These are phyloP conservation scores for Bathynomus jamesi DNA, from an alignment of 1,140 invertebrate species.

Conservation along the genomic window DNA sequence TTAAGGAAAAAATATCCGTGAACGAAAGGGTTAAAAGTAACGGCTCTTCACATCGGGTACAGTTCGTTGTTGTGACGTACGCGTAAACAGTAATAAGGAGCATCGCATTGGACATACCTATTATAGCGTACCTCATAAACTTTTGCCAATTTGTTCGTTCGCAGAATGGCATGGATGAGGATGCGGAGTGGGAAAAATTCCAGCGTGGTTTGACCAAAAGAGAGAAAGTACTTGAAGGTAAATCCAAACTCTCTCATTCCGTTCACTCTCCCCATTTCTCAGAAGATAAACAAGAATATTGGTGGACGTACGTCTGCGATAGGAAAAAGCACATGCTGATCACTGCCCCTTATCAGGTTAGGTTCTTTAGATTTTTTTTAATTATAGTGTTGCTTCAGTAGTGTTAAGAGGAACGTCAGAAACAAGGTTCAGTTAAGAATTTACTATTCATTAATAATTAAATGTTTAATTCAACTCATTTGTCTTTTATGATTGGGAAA, in stretches of 20 bases:
- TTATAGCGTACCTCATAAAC: too few relatives aligned
- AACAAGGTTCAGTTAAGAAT: background rate
- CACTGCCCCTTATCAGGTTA: constrained; percentile 82
- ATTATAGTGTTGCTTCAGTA: background rate
- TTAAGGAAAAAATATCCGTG: too few relatives aligned
- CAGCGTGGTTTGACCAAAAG: constrained; percentile 52
- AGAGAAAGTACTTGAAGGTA: constrained; percentile 81
- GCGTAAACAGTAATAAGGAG: too few relatives aligned
- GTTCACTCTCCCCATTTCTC: constrained; percentile 96
- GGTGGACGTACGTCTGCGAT: constrained; percentile 98
- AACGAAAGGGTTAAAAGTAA: too few relatives aligned
- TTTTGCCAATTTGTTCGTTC: background rate
- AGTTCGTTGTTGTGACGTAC: too few relatives aligned
- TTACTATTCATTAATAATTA: background rate
- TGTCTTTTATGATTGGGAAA: too few relatives aligned
- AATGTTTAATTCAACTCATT: too few relatives aligned
- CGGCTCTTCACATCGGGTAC: too few relatives aligned
- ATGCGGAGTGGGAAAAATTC: constrained; percentile 52
- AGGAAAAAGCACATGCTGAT: constrained; percentile 80
- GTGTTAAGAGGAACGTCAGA: background rate
- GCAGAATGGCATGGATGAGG: constrained; percentile 43
- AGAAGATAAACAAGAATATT: constrained; percentile 95
- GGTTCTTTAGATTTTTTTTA: constrained; percentile 35
- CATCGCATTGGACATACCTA: too few relatives aligned
- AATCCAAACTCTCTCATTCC: constrained; percentile 85